Evolutionary conservation across 2,888 invertebrate genomes (phyloP).

Genomic region (Diaprepes abbreviatus): DNA sequence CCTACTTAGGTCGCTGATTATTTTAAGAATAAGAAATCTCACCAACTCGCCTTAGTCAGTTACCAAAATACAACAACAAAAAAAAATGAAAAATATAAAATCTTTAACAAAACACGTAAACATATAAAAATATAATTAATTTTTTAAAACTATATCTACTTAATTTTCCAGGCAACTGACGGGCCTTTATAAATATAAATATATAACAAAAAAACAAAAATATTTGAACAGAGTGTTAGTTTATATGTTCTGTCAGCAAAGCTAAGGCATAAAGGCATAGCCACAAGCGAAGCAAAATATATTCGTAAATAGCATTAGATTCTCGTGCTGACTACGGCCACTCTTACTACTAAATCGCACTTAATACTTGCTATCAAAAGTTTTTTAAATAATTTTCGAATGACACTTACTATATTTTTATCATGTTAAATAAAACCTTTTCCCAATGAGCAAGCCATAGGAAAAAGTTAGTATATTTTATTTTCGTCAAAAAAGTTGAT

Average conservation of each 20-base stretch:
- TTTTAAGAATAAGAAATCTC: conserved; percentile 59
- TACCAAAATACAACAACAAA: conserved; percentile 54
- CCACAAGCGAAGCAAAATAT: conserved; percentile 59
- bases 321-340: conserved; percentile 31
- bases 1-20: conserved; percentile 56
- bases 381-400: no score
- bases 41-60: conserved; percentile 59
- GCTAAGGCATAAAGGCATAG: conserved; percentile 62
- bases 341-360: conserved; percentile 18
- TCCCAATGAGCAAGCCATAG: no score
- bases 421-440: no score
- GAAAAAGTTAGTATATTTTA: no score
- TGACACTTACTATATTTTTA: no score
- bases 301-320: conserved; percentile 39
- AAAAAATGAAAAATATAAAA: conserved; percentile 56
- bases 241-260: conserved; percentile 62
- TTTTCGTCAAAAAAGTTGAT: no score
- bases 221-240: conserved; percentile 58
- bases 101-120: conserved; percentile 63
- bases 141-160: conserved; percentile 54
- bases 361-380: conserved; percentile 23
- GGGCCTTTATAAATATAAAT: conserved; percentile 60
- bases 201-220: conserved; percentile 59
- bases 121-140: conserved; percentile 62
- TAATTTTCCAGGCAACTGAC: conserved; percentile 60